These are phyloP conservation scores for Caenorhabditis macrosperma DNA, from an alignment of 2,888 invertebrate genomes.

Conservation along the genomic window DNA sequence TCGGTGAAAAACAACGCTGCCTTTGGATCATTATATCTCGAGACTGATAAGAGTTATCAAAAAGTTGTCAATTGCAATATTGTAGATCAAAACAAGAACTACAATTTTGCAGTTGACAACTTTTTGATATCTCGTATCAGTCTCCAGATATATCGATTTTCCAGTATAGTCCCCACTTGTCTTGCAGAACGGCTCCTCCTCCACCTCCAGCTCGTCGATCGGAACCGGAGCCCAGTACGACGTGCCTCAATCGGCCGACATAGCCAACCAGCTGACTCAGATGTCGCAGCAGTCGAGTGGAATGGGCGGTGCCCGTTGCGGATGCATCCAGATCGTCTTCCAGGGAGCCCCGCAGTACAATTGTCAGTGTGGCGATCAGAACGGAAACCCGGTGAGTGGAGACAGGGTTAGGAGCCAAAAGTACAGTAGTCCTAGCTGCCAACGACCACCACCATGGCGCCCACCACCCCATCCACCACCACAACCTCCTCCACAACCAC, in stretches of 20 bases:
- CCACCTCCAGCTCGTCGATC: conserved; percentile 10
- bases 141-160: too few relatives aligned
- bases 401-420: background rate
- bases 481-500: conserved; percentile 54
- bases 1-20: too few relatives aligned
- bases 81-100: too few relatives aligned
- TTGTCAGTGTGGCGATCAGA: conserved; percentile 69
- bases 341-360: conserved; percentile 69
- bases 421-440: conserved; percentile 48
- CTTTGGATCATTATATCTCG: too few relatives aligned
- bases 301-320: conserved; percentile 56
- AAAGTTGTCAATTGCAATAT: too few relatives aligned
- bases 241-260: conserved; percentile 56
- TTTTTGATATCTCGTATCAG: too few relatives aligned
- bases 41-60: too few relatives aligned
- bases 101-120: too few relatives aligned
- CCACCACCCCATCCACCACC: conserved; percentile 59
- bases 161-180: too few relatives aligned
- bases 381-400: conserved; percentile 60
- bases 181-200: conserved; percentile 41
- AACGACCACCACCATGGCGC: conserved; percentile 52
- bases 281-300: conserved; percentile 43
- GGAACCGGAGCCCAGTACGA: conserved; percentile 43
- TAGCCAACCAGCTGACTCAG: conserved; percentile 62
- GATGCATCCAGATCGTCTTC: conserved; percentile 73